phyloP scores from a whole-genome alignment of 2,113 vertebrate genomes.

The Zosterops lateralis region DNA sequence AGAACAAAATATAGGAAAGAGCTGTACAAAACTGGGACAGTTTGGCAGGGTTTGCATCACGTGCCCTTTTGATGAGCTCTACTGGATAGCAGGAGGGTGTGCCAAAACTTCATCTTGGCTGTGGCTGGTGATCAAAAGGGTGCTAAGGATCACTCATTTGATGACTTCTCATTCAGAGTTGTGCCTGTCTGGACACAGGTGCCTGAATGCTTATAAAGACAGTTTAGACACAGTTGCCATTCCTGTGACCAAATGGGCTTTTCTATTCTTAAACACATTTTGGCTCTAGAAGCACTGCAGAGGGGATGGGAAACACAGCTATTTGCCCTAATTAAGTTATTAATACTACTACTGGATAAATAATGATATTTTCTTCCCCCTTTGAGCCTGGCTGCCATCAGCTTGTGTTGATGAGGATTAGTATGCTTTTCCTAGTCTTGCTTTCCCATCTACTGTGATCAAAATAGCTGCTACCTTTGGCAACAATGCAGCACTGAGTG shows the following conservation, averaged over 20 bases:
- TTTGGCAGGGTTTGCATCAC: not conserved
- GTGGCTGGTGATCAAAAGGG: not conserved
- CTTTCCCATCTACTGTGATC: not conserved
- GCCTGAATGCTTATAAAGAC: not conserved
- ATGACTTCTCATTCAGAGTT: not conserved
- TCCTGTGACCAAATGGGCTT: not conserved
- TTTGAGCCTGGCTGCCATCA: not conserved
- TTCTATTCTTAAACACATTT: not conserved
- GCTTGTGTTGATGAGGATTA: not conserved
- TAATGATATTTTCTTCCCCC: not conserved
- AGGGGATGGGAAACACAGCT: not conserved
- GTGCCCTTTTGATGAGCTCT: not conserved
- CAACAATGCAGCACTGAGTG: not conserved
- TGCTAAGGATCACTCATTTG: not conserved
- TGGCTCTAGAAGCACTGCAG: not conserved
- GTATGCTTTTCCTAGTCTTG: not conserved
- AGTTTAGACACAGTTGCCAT: not conserved
- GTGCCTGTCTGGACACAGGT: not conserved
- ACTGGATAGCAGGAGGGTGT: not conserved
- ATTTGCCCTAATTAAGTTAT: not conserved
- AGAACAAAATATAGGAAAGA: not conserved
- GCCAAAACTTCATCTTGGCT: not conserved
- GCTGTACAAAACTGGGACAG: not conserved
- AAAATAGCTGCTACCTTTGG: conserved; percentile 18
- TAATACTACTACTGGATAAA: not conserved